Conservation (phyloP, 1,140 invertebrate species). For the Drosophila nasuta region DNA sequence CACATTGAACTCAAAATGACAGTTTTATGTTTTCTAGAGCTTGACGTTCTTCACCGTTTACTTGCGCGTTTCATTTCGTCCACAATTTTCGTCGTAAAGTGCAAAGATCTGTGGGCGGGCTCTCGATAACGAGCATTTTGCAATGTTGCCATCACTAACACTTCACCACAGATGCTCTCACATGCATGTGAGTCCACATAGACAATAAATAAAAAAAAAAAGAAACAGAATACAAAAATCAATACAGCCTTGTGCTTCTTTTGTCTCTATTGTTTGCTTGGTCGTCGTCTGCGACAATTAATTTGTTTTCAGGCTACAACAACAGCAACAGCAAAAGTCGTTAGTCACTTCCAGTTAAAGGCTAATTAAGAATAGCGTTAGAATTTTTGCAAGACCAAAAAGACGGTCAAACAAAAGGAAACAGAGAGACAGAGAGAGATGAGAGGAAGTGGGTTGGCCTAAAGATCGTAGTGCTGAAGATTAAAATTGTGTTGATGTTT, state of each 20-base stretch:
- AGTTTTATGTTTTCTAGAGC: conserved; percentile 69
- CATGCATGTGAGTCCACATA: conserved; percentile 15
- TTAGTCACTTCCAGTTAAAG: conserved; percentile 81
- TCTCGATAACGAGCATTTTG: conserved; percentile 11
- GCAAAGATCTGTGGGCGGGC: conserved; percentile 1
- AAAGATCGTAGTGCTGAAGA: conserved; percentile 20
- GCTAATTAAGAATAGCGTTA: conserved; percentile 76
- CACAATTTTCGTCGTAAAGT: conserved; percentile 11
- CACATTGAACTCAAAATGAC: conserved; percentile 53
- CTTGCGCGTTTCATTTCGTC: conserved; percentile 40
- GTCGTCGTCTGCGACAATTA: conserved; percentile 69
- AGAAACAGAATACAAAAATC: conserved; percentile 51
- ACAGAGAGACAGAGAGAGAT: neutral
- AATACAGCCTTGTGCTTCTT: conserved; percentile 66
- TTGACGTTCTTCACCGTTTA: conserved; percentile 51
- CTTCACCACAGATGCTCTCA: neutral
- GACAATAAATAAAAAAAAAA: conserved; percentile 10
- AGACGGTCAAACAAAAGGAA: neutral
- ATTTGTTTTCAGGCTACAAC: conserved; percentile 63
- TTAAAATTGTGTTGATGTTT: conserved; percentile 15
- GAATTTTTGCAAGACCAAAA: conserved; percentile 67
- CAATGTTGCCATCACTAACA: neutral
- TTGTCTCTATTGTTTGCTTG: conserved; percentile 53
- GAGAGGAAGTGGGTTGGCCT: conserved; percentile 16
- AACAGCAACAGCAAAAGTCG: conserved; percentile 64